phyloP scores from a whole-genome alignment of 2,797 vertebrate genomes.

The Sciurus carolinensis region DNA sequence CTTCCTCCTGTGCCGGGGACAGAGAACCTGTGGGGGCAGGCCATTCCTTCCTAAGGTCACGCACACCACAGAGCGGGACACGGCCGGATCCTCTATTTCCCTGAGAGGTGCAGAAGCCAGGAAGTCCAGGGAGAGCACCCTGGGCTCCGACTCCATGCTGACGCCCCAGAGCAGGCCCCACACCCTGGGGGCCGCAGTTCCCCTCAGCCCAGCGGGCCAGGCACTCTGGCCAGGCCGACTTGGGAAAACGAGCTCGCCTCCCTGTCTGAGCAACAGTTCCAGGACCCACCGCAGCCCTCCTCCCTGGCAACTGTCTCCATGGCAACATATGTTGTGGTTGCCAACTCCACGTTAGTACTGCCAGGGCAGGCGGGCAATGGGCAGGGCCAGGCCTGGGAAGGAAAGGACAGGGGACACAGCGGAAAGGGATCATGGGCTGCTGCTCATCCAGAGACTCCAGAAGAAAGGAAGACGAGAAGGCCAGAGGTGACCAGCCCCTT shows the following conservation, averaged over 20 bases:
- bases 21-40: neutral
- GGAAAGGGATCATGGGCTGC: conserved; percentile 73
- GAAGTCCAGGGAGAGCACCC: neutral
- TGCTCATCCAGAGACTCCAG: rapidly evolving
- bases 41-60: neutral
- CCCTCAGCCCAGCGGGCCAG: neutral
- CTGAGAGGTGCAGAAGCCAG: neutral
- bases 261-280: conserved; percentile 52
- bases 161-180: neutral
- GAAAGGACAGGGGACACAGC: neutral
- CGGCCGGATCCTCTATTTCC: neutral
- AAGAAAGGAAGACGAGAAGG: neutral
- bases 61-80: neutral
- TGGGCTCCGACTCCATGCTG: neutral
- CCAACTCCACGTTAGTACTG: conserved; percentile 48
- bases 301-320: conserved; percentile 71
- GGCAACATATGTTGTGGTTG: conserved; percentile 76
- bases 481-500: conserved; percentile 66
- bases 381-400: conserved; percentile 12
- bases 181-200: neutral
- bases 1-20: neutral
- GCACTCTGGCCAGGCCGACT: neutral
- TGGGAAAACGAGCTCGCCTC: neutral
- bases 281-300: conserved; percentile 42
- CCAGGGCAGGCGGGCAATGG: conserved; percentile 20